Conservation (phyloP, 1,140 invertebrate species). For the Calephelis virginiensis region DNA sequence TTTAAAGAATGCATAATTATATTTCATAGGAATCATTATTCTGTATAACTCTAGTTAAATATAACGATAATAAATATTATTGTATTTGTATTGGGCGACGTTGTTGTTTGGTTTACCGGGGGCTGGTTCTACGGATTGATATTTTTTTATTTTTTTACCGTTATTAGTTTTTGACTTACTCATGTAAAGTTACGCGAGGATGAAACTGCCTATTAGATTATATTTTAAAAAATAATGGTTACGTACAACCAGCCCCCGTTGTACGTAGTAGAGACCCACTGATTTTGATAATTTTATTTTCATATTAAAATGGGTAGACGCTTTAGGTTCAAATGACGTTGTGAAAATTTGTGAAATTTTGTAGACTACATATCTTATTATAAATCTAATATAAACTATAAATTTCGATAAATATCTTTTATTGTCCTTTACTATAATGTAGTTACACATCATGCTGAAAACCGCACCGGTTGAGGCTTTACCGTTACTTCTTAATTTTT, state of each 20-base stretch:
- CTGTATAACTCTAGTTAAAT: slow-evolving; percentile 80
- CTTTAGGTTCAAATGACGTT: slow-evolving; percentile 78
- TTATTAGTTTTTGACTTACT: slow-evolving; percentile 77
- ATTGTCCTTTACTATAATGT: slow-evolving; percentile 36
- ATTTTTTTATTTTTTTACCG: slow-evolving; percentile 79
- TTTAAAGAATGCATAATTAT: slow-evolving; percentile 79
- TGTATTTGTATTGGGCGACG: slow-evolving; percentile 73
- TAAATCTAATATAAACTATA: slow-evolving; percentile 79
- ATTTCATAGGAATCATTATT: slow-evolving; percentile 81
- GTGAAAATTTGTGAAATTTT: slow-evolving; percentile 79
- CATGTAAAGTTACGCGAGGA: slow-evolving; percentile 69
- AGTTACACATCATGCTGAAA: no score
- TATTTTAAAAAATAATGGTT: slow-evolving; percentile 78
- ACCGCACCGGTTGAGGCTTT: no score
- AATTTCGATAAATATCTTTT: slow-evolving; percentile 69
- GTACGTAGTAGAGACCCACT: slow-evolving; percentile 73
- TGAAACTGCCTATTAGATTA: slow-evolving; percentile 77
- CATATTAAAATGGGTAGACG: slow-evolving; percentile 78
- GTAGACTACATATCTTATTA: slow-evolving; percentile 79
- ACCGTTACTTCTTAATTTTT: no score
- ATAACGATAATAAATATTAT: slow-evolving; percentile 78
- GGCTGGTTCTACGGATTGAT: slow-evolving; percentile 73
- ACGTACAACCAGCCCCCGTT: slow-evolving; percentile 68
- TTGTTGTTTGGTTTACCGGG: slow-evolving; percentile 63
- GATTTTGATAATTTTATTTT: slow-evolving; percentile 78